phyloP scores from a whole-genome alignment of 2,113 vertebrate genomes.

The Cynopterus brachyotis region DNA sequence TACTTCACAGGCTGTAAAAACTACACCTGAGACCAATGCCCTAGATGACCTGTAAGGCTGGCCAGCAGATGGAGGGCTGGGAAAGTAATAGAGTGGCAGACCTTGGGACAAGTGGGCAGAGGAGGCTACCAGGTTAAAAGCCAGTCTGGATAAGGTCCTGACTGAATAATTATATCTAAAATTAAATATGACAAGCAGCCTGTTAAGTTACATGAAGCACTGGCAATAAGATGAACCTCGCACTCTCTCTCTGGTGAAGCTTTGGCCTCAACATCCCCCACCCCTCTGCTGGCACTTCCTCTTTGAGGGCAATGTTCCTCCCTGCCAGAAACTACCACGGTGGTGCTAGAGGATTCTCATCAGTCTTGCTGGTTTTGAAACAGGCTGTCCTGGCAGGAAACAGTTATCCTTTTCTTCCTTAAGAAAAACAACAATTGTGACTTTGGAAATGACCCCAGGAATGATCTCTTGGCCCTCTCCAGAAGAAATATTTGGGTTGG shows the following conservation, averaged over 20 bases:
- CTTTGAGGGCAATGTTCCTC: not conserved
- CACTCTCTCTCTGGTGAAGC: too few species aligned
- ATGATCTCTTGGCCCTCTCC: not conserved
- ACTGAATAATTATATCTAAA: not conserved
- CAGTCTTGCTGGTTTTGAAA: not conserved
- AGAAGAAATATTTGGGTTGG: not conserved
- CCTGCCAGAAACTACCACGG: not conserved
- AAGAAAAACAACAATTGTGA: not conserved
- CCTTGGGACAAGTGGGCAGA: not conserved
- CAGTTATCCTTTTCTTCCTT: not conserved
- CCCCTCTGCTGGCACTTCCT: rapidly evolving
- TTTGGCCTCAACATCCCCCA: rapidly evolving
- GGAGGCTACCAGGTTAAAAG: not conserved
- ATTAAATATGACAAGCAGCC: not conserved
- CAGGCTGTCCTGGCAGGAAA: not conserved
- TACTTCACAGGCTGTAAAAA: not conserved
- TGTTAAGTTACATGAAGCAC: not conserved
- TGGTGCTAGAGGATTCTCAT: not conserved
- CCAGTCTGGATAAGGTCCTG: not conserved
- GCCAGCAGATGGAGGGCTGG: not conserved
- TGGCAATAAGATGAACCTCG: not conserved
- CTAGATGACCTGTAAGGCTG: not conserved
- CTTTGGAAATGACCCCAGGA: not conserved
- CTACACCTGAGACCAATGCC: too few species aligned
- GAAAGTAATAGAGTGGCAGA: not conserved